Base-by-base conservation (phyloP, 92 coral and sea anemone species). In the Zoanthus solanderi region DNA sequence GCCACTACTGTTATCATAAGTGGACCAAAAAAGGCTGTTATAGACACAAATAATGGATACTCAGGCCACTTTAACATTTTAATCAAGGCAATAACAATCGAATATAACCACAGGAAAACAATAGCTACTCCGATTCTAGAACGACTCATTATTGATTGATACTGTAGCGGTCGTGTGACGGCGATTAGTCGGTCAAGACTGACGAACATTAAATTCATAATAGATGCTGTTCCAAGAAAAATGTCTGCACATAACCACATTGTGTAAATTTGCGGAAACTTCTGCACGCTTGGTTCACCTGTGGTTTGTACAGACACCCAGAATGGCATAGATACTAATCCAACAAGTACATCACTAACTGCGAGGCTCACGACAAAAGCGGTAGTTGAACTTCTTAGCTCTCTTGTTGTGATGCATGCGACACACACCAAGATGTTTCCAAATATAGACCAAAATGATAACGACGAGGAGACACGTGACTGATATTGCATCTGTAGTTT, bases 161-260 rank as follows among this genome's bases (percentile, higher is more conserved):
- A 95, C 79, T 87, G 92, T 18, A 93, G 90, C 11, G 98, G 93
- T 52, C 79, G 71, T 30, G 78, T 88, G 54, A 95, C 93, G n/a
- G 98, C 98, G 9, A 95, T 80, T 37, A 93, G 84, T 47, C 98
- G 93, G 71, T 95, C 98, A 69, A 95, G 82, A 74, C 94, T 91
- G 44, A 95, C 94, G 60, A 89, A 89, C 32, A 92, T 92, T n/a
- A 95, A 88, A 30, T 92, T 95, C 90, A 93, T 88, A 15, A 93
- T 90, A 15, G 96, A 91, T 0, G 96, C 94, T 18, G 93, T 89
- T 28, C 96, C 90, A 9, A 93, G 85, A 47, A 93, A 75, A 42
- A 91, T 87, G 76, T 95, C 98, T 73, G 94, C 73, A 60, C 87
- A 85, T 71, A 87, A 42, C 91, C 92, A 87, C 52, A 87, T 77